phyloP scores from a whole-genome alignment of 53 echinoderm and acorn worm genomes.

The Holothuria scabra region DNA sequence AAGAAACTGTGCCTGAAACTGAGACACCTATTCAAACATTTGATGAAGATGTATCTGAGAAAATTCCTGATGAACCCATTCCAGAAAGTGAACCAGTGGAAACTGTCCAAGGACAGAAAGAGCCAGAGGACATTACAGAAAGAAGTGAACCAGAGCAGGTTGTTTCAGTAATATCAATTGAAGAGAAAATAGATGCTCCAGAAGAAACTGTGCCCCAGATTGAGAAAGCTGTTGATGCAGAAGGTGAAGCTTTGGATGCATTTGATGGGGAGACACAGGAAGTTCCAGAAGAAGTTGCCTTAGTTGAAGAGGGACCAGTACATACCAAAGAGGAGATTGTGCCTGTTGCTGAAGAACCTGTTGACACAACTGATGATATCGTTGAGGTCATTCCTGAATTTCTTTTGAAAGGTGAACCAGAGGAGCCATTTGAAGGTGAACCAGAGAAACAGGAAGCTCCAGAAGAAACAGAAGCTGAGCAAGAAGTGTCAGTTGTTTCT shows the following conservation, averaged over 20 bases:
- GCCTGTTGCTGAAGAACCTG: constrained; percentile 1
- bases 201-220: background rate
- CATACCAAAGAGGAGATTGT: background rate
- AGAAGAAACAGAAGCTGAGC: constrained; percentile 52
- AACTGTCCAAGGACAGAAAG: background rate
- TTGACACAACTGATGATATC: background rate
- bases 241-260: background rate
- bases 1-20: background rate
- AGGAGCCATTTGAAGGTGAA: background rate
- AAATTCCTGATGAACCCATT: constrained; percentile 20
- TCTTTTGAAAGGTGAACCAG: constrained; percentile 3
- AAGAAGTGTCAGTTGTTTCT: background rate
- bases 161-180: background rate
- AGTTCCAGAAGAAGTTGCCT: constrained; percentile 10
- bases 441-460: constrained; percentile 31
- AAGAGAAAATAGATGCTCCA: background rate
- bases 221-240: constrained; percentile 41
- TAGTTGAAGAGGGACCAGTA: background rate
- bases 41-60: constrained; percentile 7
- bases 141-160: constrained; percentile 43
- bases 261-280: constrained; percentile 35
- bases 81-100: constrained; percentile 13
- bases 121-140: constrained; percentile 46
- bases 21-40: constrained; percentile 40
- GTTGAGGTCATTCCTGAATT: background rate